These are phyloP conservation scores for Clarias macrocephalus DNA, from an alignment of 2,113 vertebrate species.

Conservation along the genomic window DNA sequence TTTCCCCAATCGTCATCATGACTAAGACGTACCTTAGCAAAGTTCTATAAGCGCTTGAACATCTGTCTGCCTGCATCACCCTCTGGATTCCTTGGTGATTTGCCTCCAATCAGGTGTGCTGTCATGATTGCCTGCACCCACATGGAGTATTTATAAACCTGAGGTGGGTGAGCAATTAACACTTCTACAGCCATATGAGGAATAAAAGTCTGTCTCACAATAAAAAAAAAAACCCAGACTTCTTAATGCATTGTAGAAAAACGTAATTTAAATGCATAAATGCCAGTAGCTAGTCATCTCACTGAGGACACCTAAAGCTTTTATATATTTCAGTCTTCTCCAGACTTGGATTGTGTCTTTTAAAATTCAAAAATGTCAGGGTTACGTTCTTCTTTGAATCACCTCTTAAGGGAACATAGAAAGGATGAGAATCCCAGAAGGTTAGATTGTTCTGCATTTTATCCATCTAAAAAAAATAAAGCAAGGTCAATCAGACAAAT, in stretches of 20 bases:
- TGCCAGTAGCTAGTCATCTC: conserved; percentile 17
- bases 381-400: background rate
- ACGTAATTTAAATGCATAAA: conserved; percentile 51
- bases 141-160: conserved; percentile 54
- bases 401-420: background rate
- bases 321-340: conserved; percentile 1
- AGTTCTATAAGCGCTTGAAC: conserved; percentile 40
- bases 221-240: conserved; percentile 39
- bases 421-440: background rate
- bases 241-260: conserved; percentile 42
- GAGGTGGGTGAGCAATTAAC: conserved; percentile 47
- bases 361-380: conserved; percentile 6
- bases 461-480: conserved; percentile 23
- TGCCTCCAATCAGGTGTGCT: conserved; percentile 39
- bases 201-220: conserved; percentile 55
- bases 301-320: background rate
- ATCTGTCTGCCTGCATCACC: conserved; percentile 52
- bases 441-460: background rate
- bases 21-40: background rate
- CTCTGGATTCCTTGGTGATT: conserved; percentile 52
- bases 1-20: background rate
- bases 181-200: conserved; percentile 38
- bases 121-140: conserved; percentile 31
- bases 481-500: conserved; percentile 39
- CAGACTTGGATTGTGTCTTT: background rate